These are phyloP conservation scores for Chironomus tentans DNA, from an alignment of 2,888 invertebrate genomes.

Conservation along the genomic window DNA sequence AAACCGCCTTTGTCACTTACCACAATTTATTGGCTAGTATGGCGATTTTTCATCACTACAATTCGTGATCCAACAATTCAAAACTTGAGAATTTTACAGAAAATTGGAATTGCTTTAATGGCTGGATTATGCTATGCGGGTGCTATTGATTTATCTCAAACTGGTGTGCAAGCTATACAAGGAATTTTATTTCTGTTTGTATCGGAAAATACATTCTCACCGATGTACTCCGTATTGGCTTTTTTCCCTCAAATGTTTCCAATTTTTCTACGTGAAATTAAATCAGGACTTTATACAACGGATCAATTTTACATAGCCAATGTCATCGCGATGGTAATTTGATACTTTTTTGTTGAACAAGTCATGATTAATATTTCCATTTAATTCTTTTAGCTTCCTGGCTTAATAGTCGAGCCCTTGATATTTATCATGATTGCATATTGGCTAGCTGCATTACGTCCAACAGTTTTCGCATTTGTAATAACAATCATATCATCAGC, in stretches of 20 bases:
- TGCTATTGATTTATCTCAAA: constrained; percentile 60
- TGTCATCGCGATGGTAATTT: constrained; percentile 63
- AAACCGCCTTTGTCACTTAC: constrained; percentile 58
- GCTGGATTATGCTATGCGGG: constrained; percentile 80
- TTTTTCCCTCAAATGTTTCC: constrained; percentile 54
- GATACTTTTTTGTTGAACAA: background rate
- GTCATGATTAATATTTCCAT: background rate
- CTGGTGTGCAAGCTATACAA: constrained; percentile 79
- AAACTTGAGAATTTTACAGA: constrained; percentile 65
- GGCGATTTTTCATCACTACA: constrained; percentile 63
- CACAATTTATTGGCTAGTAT: constrained; percentile 66
- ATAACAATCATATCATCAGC: constrained; percentile 61
- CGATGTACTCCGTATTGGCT: constrained; percentile 82
- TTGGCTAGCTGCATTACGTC: constrained; percentile 73
- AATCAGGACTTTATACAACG: constrained; percentile 72
- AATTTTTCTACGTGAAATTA: constrained; percentile 68
- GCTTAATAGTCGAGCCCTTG: constrained; percentile 71
- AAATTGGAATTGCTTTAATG: constrained; percentile 71
- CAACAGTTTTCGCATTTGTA: constrained; percentile 56
- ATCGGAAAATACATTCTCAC: constrained; percentile 82
- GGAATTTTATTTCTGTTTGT: constrained; percentile 82
- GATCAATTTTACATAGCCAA: constrained; percentile 73
- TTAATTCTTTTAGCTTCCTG: constrained; percentile 58
- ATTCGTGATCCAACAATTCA: constrained; percentile 75
- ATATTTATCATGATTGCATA: constrained; percentile 75